phyloP scores from a whole-genome alignment of 1,140 invertebrate species.

The Sycophila sp. region DNA sequence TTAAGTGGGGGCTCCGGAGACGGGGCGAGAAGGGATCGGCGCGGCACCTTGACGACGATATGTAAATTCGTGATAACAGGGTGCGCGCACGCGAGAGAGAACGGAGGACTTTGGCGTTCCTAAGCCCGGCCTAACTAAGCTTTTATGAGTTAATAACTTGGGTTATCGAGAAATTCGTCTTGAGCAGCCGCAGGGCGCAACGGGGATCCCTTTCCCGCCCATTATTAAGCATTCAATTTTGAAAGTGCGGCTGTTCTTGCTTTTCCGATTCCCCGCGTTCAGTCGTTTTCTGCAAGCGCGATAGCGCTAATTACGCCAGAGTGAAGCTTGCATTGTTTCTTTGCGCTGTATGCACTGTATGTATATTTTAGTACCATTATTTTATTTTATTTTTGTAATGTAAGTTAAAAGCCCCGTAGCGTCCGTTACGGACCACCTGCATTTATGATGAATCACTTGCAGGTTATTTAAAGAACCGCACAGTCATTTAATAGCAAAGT shows the following conservation, averaged over 20 bases:
- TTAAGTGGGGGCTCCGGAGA: neutral
- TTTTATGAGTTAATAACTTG: constrained; percentile 66
- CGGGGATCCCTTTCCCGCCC: neutral
- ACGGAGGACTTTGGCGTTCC: constrained; percentile 42
- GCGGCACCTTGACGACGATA: constrained; percentile 47
- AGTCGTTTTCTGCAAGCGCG: too few relatives aligned
- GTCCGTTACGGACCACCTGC: neutral
- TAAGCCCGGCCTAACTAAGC: constrained; percentile 55
- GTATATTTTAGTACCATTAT: too few relatives aligned
- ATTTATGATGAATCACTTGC: neutral
- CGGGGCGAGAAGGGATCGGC: constrained; percentile 38
- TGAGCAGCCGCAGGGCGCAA: constrained; percentile 34
- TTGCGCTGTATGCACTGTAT: too few relatives aligned
- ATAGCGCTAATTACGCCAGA: too few relatives aligned
- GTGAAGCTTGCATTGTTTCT: neutral
- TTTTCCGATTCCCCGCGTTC: too few relatives aligned
- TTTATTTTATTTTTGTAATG: too few relatives aligned
- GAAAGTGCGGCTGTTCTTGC: neutral
- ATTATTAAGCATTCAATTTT: constrained; percentile 28
- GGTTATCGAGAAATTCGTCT: constrained; percentile 62
- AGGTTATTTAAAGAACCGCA: neutral
- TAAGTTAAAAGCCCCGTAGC: too few relatives aligned
- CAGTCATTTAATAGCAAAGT: neutral
- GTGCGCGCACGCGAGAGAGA: constrained; percentile 19
- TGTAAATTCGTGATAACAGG: constrained; percentile 65